These are phyloP conservation scores for Drosophila peninsularis DNA, from an alignment of 2,888 invertebrate species.

Conservation along the genomic window DNA sequence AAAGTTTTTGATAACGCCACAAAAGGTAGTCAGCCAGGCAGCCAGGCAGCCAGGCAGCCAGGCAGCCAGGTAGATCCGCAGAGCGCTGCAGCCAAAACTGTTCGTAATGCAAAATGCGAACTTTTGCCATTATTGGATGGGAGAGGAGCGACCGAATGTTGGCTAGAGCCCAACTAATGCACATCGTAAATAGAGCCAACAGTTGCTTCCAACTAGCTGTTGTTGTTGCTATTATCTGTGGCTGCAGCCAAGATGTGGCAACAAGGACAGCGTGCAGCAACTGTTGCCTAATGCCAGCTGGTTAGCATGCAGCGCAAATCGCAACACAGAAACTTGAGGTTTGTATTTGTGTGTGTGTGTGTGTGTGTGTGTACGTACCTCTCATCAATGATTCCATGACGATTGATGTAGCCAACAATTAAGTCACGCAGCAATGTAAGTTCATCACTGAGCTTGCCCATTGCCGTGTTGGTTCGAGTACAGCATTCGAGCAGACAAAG, in stretches of 20 bases:
- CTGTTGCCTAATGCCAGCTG: slow-evolving; percentile 18
- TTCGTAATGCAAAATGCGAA: slow-evolving; percentile 68
- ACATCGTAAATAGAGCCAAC: slow-evolving; percentile 11
- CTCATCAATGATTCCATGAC: slow-evolving; percentile 84
- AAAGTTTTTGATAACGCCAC: slow-evolving; percentile 63
- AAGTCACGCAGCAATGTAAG: slow-evolving; percentile 83
- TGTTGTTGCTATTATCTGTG: slow-evolving; percentile 6
- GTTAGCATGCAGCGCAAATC: slow-evolving; percentile 18
- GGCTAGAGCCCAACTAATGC: slow-evolving; percentile 17
- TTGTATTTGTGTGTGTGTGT: not conserved
- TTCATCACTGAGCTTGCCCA: slow-evolving; percentile 85
- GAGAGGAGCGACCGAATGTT: slow-evolving; percentile 13
- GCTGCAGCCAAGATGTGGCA: slow-evolving; percentile 15
- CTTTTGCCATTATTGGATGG: slow-evolving; percentile 68
- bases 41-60: not conserved
- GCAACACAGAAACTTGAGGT: slow-evolving; percentile 12
- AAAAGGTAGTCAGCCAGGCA: slow-evolving; percentile 24
- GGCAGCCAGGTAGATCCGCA: slow-evolving; percentile 26
- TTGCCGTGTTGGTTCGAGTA: slow-evolving; percentile 84
- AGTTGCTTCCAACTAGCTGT: slow-evolving; percentile 10
- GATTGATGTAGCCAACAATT: slow-evolving; percentile 84
- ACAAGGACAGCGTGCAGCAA: slow-evolving; percentile 3
- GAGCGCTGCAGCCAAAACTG: slow-evolving; percentile 46
- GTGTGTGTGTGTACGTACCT: slow-evolving; percentile 70
- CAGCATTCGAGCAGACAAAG: slow-evolving; percentile 84